A percentile compares a stretch with the other conserved stretches of the same genome.
phyloP scores from a whole-genome alignment of 1,140 invertebrate genomes.

The Cepaea nemoralis region DNA sequence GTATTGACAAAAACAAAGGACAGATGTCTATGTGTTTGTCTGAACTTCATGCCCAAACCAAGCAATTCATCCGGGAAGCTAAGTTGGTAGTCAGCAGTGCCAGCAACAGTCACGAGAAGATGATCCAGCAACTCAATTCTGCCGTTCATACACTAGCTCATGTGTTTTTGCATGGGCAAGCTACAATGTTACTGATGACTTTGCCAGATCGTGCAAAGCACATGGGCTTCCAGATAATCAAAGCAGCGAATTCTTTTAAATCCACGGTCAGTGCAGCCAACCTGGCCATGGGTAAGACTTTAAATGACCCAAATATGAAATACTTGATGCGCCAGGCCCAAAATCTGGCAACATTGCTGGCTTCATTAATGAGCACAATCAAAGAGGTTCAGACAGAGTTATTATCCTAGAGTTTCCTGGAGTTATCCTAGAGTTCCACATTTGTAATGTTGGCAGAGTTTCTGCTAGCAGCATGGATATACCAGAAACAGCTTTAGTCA shows the following conservation, averaged over 20 bases:
- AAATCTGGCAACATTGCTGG: slow-evolving; percentile 83
- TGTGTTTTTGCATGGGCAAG: slow-evolving; percentile 73
- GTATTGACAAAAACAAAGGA: slow-evolving; percentile 53
- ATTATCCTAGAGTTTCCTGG: too few species aligned
- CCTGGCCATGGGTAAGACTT: slow-evolving; percentile 67
- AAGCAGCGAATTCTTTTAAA: slow-evolving; percentile 83
- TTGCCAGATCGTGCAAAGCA: slow-evolving; percentile 84
- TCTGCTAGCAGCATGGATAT: too few species aligned
- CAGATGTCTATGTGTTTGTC: slow-evolving; percentile 76
- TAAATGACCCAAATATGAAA: slow-evolving; percentile 73
- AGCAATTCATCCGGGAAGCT: slow-evolving; percentile 85
- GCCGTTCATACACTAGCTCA: slow-evolving; percentile 67
- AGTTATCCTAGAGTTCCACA: too few species aligned
- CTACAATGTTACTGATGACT: slow-evolving; percentile 75
- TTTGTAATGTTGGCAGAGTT: too few species aligned
- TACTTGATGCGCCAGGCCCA: slow-evolving; percentile 81
- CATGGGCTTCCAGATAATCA: slow-evolving; percentile 83
- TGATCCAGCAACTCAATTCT: slow-evolving; percentile 73
- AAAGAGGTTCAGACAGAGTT: slow-evolving; percentile 63
- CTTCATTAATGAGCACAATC: slow-evolving; percentile 83
- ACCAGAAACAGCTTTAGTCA: too few species aligned
- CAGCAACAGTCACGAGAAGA: slow-evolving; percentile 76
- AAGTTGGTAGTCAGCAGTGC: slow-evolving; percentile 86
- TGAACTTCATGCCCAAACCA: slow-evolving; percentile 82
- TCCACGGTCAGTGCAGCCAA: slow-evolving; percentile 72